These are phyloP conservation scores for Eutolmus rufibarbis DNA, from an alignment of 2,888 invertebrate genomes.

Conservation along the genomic window DNA sequence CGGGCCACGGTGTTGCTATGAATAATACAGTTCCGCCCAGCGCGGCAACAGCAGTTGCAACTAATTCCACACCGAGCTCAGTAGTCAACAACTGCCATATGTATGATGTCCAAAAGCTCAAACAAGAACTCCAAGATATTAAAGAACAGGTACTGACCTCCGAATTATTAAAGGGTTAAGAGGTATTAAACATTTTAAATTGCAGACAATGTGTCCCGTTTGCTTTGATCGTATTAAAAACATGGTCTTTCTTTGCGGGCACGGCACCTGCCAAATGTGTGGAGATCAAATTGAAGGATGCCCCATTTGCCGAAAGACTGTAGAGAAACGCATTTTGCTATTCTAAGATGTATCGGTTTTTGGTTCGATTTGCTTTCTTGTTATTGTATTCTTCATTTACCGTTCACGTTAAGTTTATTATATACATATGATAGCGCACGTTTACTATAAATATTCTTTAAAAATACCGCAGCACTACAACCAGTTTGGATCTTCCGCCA, in stretches of 20 bases:
- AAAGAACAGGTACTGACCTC: conserved; percentile 83
- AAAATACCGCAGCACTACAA: neutral
- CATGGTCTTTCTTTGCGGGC: conserved; percentile 98
- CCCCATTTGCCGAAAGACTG: conserved; percentile 95
- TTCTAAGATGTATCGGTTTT: conserved; percentile 67
- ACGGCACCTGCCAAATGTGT: conserved; percentile 98
- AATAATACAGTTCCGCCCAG: conserved; percentile 57
- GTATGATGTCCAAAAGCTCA: conserved; percentile 86
- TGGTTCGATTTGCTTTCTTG: neutral
- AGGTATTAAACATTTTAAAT: neutral
- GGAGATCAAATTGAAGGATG: conserved; percentile 97
- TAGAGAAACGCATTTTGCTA: conserved; percentile 93
- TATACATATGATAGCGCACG: neutral
- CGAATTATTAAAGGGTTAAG: neutral
- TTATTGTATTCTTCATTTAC: neutral
- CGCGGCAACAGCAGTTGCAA: conserved; percentile 52
- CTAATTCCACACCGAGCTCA: conserved; percentile 63
- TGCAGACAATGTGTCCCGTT: conserved; percentile 96
- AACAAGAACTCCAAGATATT: conserved; percentile 95
- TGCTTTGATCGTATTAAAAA: conserved; percentile 97
- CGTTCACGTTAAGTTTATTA: conserved; percentile 8
- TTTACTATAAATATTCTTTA: neutral
- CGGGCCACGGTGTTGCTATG: conserved; percentile 61
- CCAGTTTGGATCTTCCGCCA: neutral
- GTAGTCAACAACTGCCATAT: conserved; percentile 73